Percentiles rank a stretch among this genome's conserved stretches.
phyloP scores from a whole-genome alignment of 2,113 vertebrate species.

The Brachypteracias leptosomus region DNA sequence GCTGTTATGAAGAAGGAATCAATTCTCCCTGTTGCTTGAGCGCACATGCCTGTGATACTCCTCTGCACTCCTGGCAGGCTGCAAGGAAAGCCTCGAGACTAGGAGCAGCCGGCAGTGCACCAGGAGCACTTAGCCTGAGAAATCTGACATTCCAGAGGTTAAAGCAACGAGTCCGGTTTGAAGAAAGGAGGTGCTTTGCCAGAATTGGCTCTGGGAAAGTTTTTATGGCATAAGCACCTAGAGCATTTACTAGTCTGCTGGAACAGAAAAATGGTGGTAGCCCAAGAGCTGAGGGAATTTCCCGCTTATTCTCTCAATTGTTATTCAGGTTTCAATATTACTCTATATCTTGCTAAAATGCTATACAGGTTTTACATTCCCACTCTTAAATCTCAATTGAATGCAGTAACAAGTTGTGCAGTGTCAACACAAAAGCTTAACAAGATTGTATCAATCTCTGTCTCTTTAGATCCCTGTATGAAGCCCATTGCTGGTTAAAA shows the following conservation, averaged over 20 bases:
- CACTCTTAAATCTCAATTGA: background rate
- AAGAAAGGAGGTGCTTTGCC: slow-evolving; percentile 1
- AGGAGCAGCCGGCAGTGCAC: background rate
- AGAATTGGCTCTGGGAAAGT: slow-evolving; percentile 45
- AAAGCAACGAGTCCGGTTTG: background rate
- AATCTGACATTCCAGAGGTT: slow-evolving; percentile 38
- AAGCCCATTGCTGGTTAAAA: slow-evolving; percentile 29
- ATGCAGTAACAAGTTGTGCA: slow-evolving; percentile 45
- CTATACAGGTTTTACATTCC: slow-evolving; percentile 17
- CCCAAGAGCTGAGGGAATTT: slow-evolving; percentile 48
- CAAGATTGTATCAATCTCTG: slow-evolving; percentile 10
- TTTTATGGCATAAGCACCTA: slow-evolving; percentile 26
- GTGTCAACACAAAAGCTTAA: slow-evolving; percentile 49
- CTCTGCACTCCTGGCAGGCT: background rate
- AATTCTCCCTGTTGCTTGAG: background rate
- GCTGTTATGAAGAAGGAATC: slow-evolving; percentile 45
- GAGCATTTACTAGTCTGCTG: slow-evolving; percentile 1
- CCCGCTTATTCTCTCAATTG: background rate
- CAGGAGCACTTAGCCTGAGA: background rate
- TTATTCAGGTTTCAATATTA: background rate
- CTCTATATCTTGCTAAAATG: slow-evolving; percentile 30
- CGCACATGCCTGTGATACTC: slow-evolving; percentile 17
- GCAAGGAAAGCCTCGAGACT: slow-evolving; percentile 13
- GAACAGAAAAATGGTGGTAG: background rate
- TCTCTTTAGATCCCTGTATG: slow-evolving; percentile 28